Percentiles rank a stretch among this genome's conserved stretches.
phyloP scores from a whole-genome alignment of 2,888 invertebrate genomes.

The Terebella lapidaria region DNA sequence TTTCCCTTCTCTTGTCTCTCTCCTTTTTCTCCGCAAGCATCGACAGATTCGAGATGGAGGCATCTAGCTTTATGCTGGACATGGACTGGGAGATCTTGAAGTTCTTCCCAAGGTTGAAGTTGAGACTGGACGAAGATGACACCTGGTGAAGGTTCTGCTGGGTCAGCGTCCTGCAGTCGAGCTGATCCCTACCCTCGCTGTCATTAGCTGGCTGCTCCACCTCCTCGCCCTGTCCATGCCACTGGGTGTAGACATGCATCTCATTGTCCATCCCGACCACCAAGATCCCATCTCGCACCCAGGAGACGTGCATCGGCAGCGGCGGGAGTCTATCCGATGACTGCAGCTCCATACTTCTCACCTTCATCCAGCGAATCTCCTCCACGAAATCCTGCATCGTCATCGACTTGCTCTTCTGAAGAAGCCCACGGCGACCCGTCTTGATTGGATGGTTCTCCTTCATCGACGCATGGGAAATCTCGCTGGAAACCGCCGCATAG shows the following conservation, averaged over 20 bases:
- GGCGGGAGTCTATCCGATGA: slow-evolving; percentile 95
- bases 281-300: slow-evolving; percentile 95
- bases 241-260: slow-evolving; percentile 99
- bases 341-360: slow-evolving; percentile 80
- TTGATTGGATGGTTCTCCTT: not conserved
- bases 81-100: slow-evolving; percentile 19
- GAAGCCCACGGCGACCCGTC: slow-evolving; percentile 54
- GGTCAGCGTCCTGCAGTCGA: slow-evolving; percentile 18
- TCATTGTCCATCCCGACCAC: slow-evolving; percentile 99
- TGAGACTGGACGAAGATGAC: slow-evolving; percentile 6
- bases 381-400: slow-evolving; percentile 83
- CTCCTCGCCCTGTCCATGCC: slow-evolving; percentile 56
- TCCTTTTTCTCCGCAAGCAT: slow-evolving; percentile 11
- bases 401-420: slow-evolving; percentile 85
- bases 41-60: slow-evolving; percentile 18
- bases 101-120: slow-evolving; percentile 2
- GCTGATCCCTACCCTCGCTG: not conserved
- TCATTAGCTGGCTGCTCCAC: not conserved
- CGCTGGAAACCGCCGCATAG: slow-evolving; percentile 69
- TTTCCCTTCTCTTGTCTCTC: slow-evolving; percentile 1
- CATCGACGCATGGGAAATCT: slow-evolving; percentile 78
- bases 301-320: slow-evolving; percentile 95
- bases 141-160: slow-evolving; percentile 19
- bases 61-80: slow-evolving; percentile 19
- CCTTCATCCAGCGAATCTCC: slow-evolving; percentile 94